Conservation (phyloP, 1,140 invertebrate species). For the Drosophila sechellia region DNA sequence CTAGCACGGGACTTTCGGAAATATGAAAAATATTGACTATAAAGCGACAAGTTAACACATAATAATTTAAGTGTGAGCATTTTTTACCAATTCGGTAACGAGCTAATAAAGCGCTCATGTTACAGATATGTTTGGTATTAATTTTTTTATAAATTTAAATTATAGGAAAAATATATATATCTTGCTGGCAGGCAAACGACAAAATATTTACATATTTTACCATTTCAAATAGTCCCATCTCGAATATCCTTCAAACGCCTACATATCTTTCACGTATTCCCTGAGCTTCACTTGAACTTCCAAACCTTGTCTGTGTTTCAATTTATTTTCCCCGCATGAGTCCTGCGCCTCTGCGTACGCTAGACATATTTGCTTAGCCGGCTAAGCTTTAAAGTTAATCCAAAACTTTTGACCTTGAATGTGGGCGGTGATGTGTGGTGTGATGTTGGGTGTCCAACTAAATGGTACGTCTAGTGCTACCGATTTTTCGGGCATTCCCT, state of each 20-base stretch:
- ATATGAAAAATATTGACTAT: constrained; percentile 29
- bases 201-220: not conserved
- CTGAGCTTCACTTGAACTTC: constrained; percentile 27
- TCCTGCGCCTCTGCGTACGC: constrained; percentile 20
- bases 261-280: not conserved
- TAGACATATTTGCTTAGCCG: constrained; percentile 53
- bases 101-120: constrained; percentile 1
- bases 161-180: no score
- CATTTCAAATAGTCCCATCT: not conserved
- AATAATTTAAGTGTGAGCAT: not conserved
- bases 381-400: constrained; percentile 59
- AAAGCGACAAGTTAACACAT: constrained; percentile 19
- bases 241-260: not conserved
- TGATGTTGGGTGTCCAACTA: not conserved
- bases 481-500: not conserved
- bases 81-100: not conserved
- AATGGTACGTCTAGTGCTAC: not conserved
- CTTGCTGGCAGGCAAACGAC: no score
- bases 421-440: not conserved
- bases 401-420: constrained; percentile 68
- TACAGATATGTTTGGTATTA: not conserved
- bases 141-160: not conserved
- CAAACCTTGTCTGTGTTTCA: constrained; percentile 43
- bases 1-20: not conserved
- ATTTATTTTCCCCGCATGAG: constrained; percentile 20